phyloP scores from a whole-genome alignment of 2,888 invertebrate species.

The Lochmaea capreae region DNA sequence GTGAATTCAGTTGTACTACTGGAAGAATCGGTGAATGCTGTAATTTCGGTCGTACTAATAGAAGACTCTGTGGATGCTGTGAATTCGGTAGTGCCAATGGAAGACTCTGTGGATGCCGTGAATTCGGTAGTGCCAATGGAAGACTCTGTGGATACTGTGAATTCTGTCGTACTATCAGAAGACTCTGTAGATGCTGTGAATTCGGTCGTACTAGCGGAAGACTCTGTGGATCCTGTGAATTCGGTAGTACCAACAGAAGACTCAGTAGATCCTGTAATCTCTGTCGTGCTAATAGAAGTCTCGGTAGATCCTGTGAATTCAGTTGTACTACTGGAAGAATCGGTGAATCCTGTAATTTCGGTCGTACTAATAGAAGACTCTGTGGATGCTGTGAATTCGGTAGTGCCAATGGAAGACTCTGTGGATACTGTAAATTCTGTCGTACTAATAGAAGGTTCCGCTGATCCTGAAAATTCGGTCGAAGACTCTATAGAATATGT shows the following conservation, averaged over 20 bases:
- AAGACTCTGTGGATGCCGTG: slow-evolving; percentile 3
- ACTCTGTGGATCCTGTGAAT: slow-evolving; percentile 40
- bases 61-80: slow-evolving; percentile 6
- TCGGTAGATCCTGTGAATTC: slow-evolving; percentile 41
- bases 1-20: slow-evolving; percentile 36
- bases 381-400: slow-evolving; percentile 31
- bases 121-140: slow-evolving; percentile 27
- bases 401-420: slow-evolving; percentile 35
- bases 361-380: slow-evolving; percentile 3
- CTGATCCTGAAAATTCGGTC: background rate
- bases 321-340: slow-evolving; percentile 38
- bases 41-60: slow-evolving; percentile 34
- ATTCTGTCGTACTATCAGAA: slow-evolving; percentile 37
- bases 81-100: background rate
- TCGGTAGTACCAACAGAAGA: slow-evolving; percentile 39
- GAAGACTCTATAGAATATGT: no score
- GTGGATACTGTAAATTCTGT: slow-evolving; percentile 39
- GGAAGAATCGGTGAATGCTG: slow-evolving; percentile 44
- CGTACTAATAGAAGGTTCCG: slow-evolving; percentile 22
- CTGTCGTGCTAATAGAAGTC: slow-evolving; percentile 36
- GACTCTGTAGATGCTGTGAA: slow-evolving; percentile 40
- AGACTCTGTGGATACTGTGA: slow-evolving; percentile 38
- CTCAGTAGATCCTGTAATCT: slow-evolving; percentile 39
- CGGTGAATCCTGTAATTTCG: slow-evolving; percentile 45
- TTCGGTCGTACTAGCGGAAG: slow-evolving; percentile 45